phyloP scores from a whole-genome alignment of 2,888 invertebrate species.

The Erannis defoliaria region DNA sequence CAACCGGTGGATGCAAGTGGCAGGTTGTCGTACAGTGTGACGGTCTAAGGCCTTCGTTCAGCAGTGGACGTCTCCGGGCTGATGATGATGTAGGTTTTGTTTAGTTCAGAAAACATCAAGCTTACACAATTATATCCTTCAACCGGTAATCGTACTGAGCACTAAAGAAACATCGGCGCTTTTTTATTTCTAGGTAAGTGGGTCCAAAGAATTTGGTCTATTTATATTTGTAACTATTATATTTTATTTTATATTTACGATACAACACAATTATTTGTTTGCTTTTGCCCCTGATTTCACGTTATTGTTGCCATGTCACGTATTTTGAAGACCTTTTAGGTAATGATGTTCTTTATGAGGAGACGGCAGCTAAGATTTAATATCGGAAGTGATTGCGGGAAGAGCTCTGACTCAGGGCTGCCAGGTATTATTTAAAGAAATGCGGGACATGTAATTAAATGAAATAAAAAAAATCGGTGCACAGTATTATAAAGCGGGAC shows the following conservation, averaged over 20 bases:
- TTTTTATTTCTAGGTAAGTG: not conserved
- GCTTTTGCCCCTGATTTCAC: constrained; percentile 28
- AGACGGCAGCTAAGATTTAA: constrained; percentile 1
- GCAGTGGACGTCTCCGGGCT: too few species aligned
- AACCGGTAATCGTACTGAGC: not conserved
- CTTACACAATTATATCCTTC: not conserved
- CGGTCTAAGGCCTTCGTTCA: too few species aligned
- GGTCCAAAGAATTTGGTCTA: not conserved
- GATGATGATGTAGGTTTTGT: too few species aligned
- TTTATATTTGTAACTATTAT: too few species aligned
- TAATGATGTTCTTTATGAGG: constrained; percentile 25
- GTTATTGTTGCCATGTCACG: constrained; percentile 7
- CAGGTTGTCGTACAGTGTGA: too few species aligned
- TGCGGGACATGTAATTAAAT: too few species aligned
- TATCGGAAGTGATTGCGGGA: constrained; percentile 4
- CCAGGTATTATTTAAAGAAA: too few species aligned
- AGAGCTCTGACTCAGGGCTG: constrained; percentile 1
- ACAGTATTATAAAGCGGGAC: too few species aligned
- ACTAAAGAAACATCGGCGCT: not conserved
- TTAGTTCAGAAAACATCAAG: too few species aligned
- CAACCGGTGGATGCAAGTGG: too few species aligned
- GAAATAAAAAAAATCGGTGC: too few species aligned
- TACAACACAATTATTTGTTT: constrained; percentile 9
- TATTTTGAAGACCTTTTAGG: constrained; percentile 25
- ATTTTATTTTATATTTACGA: too few species aligned